Conservation (phyloP, 35 echinoderm and acorn worm genomes). For the Apostichopus californicus region DNA sequence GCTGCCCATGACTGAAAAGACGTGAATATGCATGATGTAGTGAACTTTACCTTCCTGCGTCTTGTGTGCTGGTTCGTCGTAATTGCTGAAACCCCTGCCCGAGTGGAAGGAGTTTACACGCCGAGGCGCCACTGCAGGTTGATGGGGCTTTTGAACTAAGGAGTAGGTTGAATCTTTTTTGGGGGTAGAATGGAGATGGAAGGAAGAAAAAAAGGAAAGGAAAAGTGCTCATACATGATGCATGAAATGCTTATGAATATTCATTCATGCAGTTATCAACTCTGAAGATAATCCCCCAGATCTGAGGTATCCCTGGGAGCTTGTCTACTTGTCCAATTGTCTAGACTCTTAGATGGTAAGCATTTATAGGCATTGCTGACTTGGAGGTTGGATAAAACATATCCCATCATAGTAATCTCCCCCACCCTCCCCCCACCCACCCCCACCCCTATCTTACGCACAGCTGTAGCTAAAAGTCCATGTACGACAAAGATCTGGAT, state of each 20-base stretch:
- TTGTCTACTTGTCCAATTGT: too few relatives aligned
- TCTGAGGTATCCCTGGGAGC: too few relatives aligned
- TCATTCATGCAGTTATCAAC: background rate
- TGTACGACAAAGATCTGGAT: too few relatives aligned
- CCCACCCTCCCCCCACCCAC: too few relatives aligned
- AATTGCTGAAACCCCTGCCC: background rate
- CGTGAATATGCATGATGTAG: background rate
- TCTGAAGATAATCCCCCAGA: too few relatives aligned
- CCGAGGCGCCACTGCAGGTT: background rate
- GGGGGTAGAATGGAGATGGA: background rate
- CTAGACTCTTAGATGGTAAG: too few relatives aligned
- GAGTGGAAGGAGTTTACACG: slow-evolving; percentile 23
- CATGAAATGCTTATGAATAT: background rate
- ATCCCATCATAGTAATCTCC: too few relatives aligned
- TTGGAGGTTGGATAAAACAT: too few relatives aligned
- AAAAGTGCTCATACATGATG: background rate
- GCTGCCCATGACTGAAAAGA: too few relatives aligned
- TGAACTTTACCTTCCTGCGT: background rate
- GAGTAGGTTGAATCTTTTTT: background rate
- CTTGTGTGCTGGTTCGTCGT: background rate
- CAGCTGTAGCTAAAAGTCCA: too few relatives aligned
- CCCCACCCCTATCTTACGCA: too few relatives aligned
- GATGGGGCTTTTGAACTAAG: background rate
- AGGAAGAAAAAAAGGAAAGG: background rate
- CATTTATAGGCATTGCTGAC: too few relatives aligned